Conservation (phyloP, 23 tunicate genomes). For the Trididemnum clinides region DNA sequence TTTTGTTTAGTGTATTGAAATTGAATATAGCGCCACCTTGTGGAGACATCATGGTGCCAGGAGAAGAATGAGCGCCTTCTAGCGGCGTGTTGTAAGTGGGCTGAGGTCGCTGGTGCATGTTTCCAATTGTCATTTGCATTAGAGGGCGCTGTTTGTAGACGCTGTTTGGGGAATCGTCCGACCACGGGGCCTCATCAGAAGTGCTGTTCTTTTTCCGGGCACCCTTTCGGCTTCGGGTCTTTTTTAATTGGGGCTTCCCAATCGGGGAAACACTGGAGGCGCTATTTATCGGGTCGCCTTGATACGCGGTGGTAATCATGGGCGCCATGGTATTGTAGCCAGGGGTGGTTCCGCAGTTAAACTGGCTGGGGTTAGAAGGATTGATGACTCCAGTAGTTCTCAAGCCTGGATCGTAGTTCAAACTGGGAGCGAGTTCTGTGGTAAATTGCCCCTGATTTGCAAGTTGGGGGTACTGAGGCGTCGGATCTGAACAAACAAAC, state of each 20-base stretch:
- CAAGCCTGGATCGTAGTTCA: conserved; percentile 9
- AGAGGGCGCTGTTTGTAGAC: conserved; percentile 40
- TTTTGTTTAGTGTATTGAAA: conserved; percentile 26
- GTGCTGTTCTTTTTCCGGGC: neutral
- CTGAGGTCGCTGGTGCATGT: conserved; percentile 47
- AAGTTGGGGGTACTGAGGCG: too few species aligned
- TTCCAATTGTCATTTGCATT: conserved; percentile 52
- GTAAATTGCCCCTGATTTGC: too few species aligned
- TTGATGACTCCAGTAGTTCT: neutral
- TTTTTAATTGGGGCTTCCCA: conserved; percentile 20
- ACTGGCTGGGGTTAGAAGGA: neutral
- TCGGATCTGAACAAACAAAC: too few species aligned
- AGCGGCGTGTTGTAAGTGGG: conserved; percentile 34
- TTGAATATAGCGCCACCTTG: neutral
- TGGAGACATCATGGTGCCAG: neutral
- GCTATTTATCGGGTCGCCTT: neutral
- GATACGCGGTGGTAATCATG: neutral
- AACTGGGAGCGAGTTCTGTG: neutral
- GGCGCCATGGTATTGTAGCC: neutral
- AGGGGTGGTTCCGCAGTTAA: neutral
- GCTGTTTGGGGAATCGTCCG: conserved; percentile 3
- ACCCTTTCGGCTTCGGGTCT: neutral
- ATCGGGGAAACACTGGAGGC: neutral
- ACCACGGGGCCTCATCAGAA: neutral
- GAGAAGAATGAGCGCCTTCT: neutral